phyloP scores from a whole-genome alignment of 1,140 invertebrate genomes.

The Steinernema khuongi region DNA sequence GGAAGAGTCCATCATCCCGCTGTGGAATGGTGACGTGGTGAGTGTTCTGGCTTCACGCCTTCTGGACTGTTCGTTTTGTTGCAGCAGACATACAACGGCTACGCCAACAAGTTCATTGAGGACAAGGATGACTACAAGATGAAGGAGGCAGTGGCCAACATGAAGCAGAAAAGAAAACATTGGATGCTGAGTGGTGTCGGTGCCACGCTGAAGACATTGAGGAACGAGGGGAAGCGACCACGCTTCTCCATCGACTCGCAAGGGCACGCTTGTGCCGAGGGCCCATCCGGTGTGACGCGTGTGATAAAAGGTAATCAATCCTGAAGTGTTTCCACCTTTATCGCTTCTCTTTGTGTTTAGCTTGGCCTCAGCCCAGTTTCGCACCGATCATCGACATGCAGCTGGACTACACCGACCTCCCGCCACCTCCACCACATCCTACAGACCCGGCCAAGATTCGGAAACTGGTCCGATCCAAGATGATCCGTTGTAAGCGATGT shows the following conservation, averaged over 20 bases:
- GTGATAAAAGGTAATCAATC: background rate
- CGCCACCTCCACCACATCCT: slow-evolving; percentile 35
- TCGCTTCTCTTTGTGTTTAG: background rate
- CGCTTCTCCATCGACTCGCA: background rate
- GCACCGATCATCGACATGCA: slow-evolving; percentile 12
- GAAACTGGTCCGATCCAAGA: slow-evolving; percentile 47
- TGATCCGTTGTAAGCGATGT: slow-evolving; percentile 52
- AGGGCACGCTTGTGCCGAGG: background rate
- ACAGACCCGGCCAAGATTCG: slow-evolving; percentile 54
- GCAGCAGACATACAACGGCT: background rate
- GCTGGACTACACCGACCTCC: slow-evolving; percentile 21
- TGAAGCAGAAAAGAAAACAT: background rate
- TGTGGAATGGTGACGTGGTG: background rate
- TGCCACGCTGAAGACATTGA: background rate
- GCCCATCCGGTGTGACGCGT: background rate
- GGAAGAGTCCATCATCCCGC: background rate
- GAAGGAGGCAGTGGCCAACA: background rate
- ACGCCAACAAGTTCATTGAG: background rate
- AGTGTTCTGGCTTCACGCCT: background rate
- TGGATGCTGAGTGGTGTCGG: background rate
- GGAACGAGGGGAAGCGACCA: background rate
- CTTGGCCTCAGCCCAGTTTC: slow-evolving; percentile 4
- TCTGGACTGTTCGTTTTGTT: background rate
- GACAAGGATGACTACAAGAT: background rate
- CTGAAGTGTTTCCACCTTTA: background rate